Conservation (phyloP, 2,888 invertebrate genomes). For the Eledone cirrhosa region DNA sequence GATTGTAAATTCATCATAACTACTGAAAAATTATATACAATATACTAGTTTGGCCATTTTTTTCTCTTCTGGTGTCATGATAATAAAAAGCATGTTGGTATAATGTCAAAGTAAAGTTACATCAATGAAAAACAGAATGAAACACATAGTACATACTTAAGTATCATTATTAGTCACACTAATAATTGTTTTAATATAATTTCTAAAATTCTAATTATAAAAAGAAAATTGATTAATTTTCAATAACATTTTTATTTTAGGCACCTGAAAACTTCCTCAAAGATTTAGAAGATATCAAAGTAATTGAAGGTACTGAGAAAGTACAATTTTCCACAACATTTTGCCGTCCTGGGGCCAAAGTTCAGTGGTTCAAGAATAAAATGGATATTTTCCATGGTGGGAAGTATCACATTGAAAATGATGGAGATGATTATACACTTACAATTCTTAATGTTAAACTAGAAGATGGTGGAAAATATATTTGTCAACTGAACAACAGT, state of each 20-base stretch:
- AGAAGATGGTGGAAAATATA: constrained; percentile 97
- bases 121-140: no score
- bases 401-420: constrained; percentile 92
- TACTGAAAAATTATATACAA: no score
- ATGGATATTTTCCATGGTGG: constrained; percentile 95
- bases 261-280: constrained; percentile 77
- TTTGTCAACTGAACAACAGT: constrained; percentile 91
- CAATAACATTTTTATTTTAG: constrained; percentile 37
- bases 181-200: no score
- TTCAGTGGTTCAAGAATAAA: constrained; percentile 69
- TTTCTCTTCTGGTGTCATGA: constrained; percentile 14
- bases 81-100: constrained; percentile 7
- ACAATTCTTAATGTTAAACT: constrained; percentile 90
- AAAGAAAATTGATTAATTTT: no score
- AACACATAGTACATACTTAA: no score
- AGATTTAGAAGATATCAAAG: constrained; percentile 93
- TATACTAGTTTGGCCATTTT: background rate
- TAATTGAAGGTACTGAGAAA: constrained; percentile 95
- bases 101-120: no score
- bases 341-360: constrained; percentile 85
- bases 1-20: no score
- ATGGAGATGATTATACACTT: constrained; percentile 89
- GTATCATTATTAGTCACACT: no score
- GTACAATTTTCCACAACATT: constrained; percentile 93
- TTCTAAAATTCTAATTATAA: no score